These are phyloP conservation scores for Hetaerina titia DNA, from an alignment of 2,888 invertebrate genomes.

Conservation along the genomic window DNA sequence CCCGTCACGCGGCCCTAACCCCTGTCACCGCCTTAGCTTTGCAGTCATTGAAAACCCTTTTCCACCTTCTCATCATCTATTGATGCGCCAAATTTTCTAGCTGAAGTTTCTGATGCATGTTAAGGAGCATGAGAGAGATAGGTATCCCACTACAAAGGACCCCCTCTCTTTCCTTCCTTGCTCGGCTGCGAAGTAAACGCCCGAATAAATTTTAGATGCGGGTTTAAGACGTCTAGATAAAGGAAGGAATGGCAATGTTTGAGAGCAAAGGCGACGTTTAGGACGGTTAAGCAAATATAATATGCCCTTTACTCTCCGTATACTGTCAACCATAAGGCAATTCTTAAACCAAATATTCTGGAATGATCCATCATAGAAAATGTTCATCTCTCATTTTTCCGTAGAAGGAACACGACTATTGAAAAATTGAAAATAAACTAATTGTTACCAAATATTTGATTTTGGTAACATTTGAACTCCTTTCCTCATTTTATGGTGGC, in stretches of 20 bases:
- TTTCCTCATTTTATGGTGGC: no score
- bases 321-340: no score
- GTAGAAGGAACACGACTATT: no score
- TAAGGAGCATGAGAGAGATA: background rate
- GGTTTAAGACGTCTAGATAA: background rate
- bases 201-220: background rate
- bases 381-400: no score
- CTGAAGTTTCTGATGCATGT: background rate
- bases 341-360: background rate
- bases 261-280: background rate
- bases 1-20: background rate
- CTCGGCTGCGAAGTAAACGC: slow-evolving; percentile 12
- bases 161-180: background rate
- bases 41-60: background rate
- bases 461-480: no score
- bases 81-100: slow-evolving; percentile 41
- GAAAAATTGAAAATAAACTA: no score
- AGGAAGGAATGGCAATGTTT: background rate
- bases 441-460: no score
- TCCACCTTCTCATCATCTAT: slow-evolving; percentile 25
- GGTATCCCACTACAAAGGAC: background rate
- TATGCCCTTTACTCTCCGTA: background rate
- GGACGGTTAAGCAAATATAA: background rate
- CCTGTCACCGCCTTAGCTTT: background rate
- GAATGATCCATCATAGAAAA: background rate